Evolutionary conservation across 1,140 invertebrate genomes (phyloP).

Genomic region (Drosophila nasuta): DNA sequence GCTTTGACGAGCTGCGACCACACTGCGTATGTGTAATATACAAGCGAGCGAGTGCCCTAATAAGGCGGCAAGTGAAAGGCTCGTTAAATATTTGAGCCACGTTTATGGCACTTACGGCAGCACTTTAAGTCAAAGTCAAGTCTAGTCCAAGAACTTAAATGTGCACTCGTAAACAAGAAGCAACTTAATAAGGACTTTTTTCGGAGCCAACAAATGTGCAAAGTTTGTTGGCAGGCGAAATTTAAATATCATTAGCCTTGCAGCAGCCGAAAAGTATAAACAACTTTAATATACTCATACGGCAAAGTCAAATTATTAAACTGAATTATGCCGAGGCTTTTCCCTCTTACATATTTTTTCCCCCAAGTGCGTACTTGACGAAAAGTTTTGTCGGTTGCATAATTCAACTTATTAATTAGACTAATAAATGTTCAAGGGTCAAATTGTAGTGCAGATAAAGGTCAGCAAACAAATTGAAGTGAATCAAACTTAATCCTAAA

Average conservation of each 20-base stretch:
- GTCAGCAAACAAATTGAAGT: background rate
- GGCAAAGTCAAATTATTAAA: conserved; percentile 47
- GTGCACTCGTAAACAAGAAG: conserved; percentile 11
- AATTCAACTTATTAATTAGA: conserved; percentile 67
- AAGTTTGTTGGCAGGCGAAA: conserved; percentile 58
- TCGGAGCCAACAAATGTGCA: conserved; percentile 46
- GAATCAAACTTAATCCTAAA: background rate
- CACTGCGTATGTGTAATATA: conserved; percentile 47
- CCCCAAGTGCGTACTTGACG: conserved; percentile 53
- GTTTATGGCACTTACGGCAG: conserved; percentile 40
- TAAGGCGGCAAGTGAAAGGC: conserved; percentile 21
- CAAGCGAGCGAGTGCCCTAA: conserved; percentile 34
- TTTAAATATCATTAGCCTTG: conserved; percentile 76
- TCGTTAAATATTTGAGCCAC: conserved; percentile 51
- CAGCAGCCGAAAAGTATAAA: conserved; percentile 33
- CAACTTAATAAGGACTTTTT: conserved; percentile 37
- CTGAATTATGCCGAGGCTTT: conserved; percentile 51
- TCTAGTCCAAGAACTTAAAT: conserved; percentile 20
- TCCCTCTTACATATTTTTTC: background rate
- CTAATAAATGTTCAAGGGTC: conserved; percentile 43
- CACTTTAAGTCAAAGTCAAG: conserved; percentile 40
- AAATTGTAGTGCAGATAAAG: conserved; percentile 8
- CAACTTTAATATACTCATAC: conserved; percentile 59
- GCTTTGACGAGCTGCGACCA: conserved; percentile 22
- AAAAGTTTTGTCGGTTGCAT: conserved; percentile 53